Base-by-base conservation (phyloP, 1,140 invertebrate species). In the Pantala flavescens region DNA sequence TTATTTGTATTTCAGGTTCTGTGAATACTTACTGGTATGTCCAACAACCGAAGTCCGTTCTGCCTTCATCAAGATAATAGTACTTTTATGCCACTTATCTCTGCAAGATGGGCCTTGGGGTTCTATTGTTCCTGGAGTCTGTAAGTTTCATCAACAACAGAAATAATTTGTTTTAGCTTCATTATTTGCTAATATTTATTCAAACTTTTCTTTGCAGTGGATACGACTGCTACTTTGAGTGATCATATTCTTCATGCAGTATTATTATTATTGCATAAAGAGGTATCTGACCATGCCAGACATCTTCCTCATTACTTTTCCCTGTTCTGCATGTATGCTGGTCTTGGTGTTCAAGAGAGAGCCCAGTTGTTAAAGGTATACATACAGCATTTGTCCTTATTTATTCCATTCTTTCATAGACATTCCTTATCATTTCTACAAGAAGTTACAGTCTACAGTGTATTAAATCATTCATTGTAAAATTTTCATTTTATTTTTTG, bases 291-390 rank as follows among this genome's bases (percentile, higher is more conserved):
- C 82, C 90, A 96, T 81, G 94, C 93, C 43, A 87, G 95, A 78
- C 94, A 98, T 84, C 87, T 98, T 81, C 90, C 94, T 70, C 93
- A 98, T 84, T 97, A 98, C 80, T 98, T 97, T 83, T 92, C 91
- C 75, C 87, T 98, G n/a, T 98, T 98, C 85, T 91, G 93, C 80
- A 94, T 93, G 82, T 98, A 97, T 82, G 91, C 93, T 36, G 89
- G 88, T 75, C 86, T 97, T 74, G 95, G 95, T 77, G 79, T 87
- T 49, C 79, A 84, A 21, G 89, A 92, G 78, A 87, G 86, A 78
- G 83, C 85, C 14, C 89, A 90, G 77, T 81, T 91, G 23, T 80
- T 91, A 23, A 86, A 86, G 84, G 88, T 90, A 81, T 80, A 9
- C 28, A 36, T 9, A 36, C 3, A 5, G 28, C 9, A 9, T 36